These are phyloP conservation scores for Chionoecetes opilio DNA, from an alignment of 1,140 invertebrate species.

Conservation along the genomic window DNA sequence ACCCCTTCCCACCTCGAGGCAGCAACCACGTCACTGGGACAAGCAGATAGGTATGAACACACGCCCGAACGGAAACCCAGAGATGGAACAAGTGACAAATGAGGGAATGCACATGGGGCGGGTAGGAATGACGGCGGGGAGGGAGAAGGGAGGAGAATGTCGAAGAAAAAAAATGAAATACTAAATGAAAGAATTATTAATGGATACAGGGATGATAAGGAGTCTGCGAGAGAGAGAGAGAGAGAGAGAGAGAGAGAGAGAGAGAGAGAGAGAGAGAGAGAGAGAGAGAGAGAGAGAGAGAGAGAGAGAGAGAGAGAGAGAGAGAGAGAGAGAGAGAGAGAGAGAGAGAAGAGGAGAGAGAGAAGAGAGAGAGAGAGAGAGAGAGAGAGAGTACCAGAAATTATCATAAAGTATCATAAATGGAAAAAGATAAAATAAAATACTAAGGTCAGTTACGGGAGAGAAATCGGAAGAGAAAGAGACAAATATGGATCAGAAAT, in stretches of 20 bases:
- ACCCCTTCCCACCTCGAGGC: too few species aligned
- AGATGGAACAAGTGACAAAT: not conserved
- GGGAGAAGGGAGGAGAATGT: not conserved
- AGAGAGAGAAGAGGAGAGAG: too few species aligned
- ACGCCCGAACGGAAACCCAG: not conserved
- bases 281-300: too few species aligned
- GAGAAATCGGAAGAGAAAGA: not conserved
- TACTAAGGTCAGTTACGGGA: not conserved
- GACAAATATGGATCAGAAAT: not conserved
- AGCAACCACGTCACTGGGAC: not conserved
- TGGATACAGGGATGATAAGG: not conserved
- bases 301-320: too few species aligned
- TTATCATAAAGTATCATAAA: too few species aligned
- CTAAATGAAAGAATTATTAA: not conserved
- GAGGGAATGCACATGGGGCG: not conserved
- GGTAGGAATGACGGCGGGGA: not conserved
- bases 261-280: too few species aligned
- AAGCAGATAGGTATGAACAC: not conserved
- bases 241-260: too few species aligned
- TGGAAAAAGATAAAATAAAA: not conserved
- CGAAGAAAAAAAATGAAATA: not conserved
- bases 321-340: too few species aligned
- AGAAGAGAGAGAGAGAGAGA: too few species aligned
- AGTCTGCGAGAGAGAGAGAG: not conserved
- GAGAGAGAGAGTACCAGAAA: too few species aligned